Evolutionary conservation across 2,113 vertebrate genomes (phyloP).

Genomic region (Argyrosomus japonicus): DNA sequence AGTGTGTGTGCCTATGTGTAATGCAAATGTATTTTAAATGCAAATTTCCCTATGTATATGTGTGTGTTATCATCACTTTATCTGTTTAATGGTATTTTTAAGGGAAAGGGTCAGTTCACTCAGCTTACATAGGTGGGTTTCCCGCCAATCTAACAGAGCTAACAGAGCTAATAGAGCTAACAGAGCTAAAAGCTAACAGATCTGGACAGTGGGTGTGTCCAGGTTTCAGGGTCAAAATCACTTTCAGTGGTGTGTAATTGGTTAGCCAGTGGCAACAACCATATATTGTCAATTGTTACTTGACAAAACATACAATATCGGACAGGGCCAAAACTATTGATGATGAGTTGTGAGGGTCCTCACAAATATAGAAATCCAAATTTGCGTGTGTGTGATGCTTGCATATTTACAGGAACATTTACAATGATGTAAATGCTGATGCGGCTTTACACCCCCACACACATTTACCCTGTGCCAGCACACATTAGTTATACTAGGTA

Average conservation of each 20-base stretch:
- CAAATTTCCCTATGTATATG: neutral
- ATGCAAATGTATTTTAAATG: neutral
- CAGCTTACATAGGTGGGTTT: neutral
- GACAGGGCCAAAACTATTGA: too few relatives aligned
- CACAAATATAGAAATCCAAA: neutral
- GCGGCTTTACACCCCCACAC: slow-evolving; percentile 25
- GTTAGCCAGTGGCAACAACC: too few relatives aligned
- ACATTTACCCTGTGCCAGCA: slow-evolving; percentile 42
- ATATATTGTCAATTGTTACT: too few relatives aligned
- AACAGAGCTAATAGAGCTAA: too few relatives aligned
- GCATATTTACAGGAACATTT: slow-evolving; percentile 28
- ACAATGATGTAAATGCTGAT: slow-evolving; percentile 67
- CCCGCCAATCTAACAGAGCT: too few relatives aligned
- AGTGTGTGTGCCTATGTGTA: neutral
- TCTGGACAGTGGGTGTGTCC: too few relatives aligned
- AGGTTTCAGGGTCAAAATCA: too few relatives aligned
- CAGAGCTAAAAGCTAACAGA: too few relatives aligned
- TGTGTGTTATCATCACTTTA: neutral
- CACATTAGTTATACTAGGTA: slow-evolving; percentile 58
- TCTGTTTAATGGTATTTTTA: neutral
- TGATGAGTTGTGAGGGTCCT: neutral
- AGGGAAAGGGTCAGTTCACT: neutral
- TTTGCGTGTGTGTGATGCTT: neutral
- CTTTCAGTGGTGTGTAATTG: too few relatives aligned
- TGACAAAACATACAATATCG: too few relatives aligned